These are phyloP conservation scores for Spheniscus mendiculus DNA, from an alignment of 2,113 vertebrate species.

Conservation along the genomic window DNA sequence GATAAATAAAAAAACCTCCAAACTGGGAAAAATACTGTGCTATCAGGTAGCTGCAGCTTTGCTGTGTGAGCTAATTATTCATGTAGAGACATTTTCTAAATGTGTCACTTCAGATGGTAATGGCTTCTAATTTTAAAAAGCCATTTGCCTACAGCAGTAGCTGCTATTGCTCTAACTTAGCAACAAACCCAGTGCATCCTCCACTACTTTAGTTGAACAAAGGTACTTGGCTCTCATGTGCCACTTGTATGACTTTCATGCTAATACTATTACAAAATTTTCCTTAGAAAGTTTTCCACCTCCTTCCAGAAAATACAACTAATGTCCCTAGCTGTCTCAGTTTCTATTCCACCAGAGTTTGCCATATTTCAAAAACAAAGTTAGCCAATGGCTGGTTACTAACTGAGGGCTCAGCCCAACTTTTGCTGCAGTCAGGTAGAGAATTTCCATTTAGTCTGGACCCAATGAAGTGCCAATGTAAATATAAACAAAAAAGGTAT, in stretches of 20 bases:
- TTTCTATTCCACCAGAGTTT: neutral
- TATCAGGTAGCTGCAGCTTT: slow-evolving; percentile 33
- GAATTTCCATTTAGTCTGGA: neutral
- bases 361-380: neutral
- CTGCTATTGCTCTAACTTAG: neutral
- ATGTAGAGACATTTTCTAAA: neutral
- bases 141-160: slow-evolving; percentile 8
- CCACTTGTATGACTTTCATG: neutral
- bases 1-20: neutral
- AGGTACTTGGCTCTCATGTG: neutral
- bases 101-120: slow-evolving; percentile 24
- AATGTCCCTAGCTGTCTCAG: neutral
- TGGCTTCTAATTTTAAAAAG: slow-evolving; percentile 52
- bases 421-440: neutral
- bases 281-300: neutral
- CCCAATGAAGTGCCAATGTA: neutral
- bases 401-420: neutral
- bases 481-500: neutral
- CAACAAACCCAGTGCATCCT: neutral
- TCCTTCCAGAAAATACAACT: neutral
- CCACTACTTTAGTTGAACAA: neutral
- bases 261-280: neutral
- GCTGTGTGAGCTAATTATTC: neutral
- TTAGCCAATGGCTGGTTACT: neutral
- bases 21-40: neutral